Base-by-base conservation (phyloP, 2,888 invertebrate species). In the Drepana falcataria region DNA sequence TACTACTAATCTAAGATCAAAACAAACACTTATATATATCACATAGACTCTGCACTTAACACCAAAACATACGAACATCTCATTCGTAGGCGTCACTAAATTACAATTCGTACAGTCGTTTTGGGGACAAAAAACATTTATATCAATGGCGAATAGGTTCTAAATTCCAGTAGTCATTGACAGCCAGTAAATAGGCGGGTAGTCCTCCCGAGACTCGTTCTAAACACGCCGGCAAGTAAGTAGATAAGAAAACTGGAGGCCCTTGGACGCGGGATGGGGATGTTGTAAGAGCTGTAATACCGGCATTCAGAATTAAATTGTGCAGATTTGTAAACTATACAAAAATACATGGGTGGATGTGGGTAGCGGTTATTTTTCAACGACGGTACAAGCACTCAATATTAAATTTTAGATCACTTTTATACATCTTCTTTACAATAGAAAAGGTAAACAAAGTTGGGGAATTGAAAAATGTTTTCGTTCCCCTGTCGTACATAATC, bases 111-210 rank as follows among this genome's bases (percentile, higher is more conserved):
- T 83, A 85, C 79, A 82, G 85, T 77, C 81, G 87, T 85, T 87
- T 85, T 84, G 90, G 90, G 91, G 85, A 89, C 89, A 89, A 90
- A 90, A 89, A 91, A 91, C 91, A 91, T 91, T 91, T 88, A 90
- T 91, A 88, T 90, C 90, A 91, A 91, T 90, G 90, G 91, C 68
- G 77, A 79, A 77, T 66, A 80, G 83, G 87, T 85, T 89, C 87
- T 88, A 89, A 90, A 91, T 91, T 89, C 71, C 84, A 85, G 83
- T 85, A 89, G 85, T 87, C 91, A 91, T 91, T 89, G 91, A 91
- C 91, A 91, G 90, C 87, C 83, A 80, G 85, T 91, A 88, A 85
- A 87, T 83, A 86, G 87, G 83, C 83, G 76, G 77, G 78, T 74
- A 64, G 56, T 47, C 68, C 87, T 75, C 87, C 52, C 56, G 85